Evolutionary conservation across 2,888 invertebrate genomes (phyloP), one percentile per base, ranked within the genome.

Genomic region (Lottia scabra): DNA sequence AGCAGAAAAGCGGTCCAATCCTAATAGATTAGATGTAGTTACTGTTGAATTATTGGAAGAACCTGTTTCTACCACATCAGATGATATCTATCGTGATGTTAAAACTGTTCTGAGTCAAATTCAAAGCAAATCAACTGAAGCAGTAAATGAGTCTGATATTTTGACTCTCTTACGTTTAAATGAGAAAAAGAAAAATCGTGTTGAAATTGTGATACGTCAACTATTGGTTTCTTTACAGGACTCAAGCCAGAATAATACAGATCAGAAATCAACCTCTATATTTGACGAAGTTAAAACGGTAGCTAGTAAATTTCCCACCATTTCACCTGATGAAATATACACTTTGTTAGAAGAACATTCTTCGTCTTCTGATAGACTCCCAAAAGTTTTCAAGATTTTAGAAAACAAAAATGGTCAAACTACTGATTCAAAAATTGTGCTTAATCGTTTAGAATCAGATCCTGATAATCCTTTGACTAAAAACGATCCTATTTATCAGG

Each of bases 401-500:
- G 71, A 63, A 68, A 43, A 70, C 16, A 68, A 44, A 10, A 64
- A 72, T n/a, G 44, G 43, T 62, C n/a, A 26, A 12, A 26, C 43
- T 3, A 43, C 26, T 8, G 44, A 13, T 15, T 26, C 66, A 8
- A 38, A 45, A 26, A 19, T 46, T 10, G 16, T 68, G 15, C 27
- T 75, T 5, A 67, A 67, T 26, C 75, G 66, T n/a, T 65, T 72
- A 13, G 73, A 75, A 30, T 75, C 80, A 8, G 44, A 77, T 19
- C 67, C 78, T n/a, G 74, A 71, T 71, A 81, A 84, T 70, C 80
- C 83, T 23, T 62, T 73, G 10, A 74, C 82, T 26, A 76, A 70
- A 26, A 80, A 79, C 72, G 85, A 87, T 75, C 83, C 84, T n/a
- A 73, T 87, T 12, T 85, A 80, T 65, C 72, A 70, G 67, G 87